Evolutionary conservation across 2,113 vertebrate species (phyloP).

Genomic region (Eleginops maclovinus): DNA sequence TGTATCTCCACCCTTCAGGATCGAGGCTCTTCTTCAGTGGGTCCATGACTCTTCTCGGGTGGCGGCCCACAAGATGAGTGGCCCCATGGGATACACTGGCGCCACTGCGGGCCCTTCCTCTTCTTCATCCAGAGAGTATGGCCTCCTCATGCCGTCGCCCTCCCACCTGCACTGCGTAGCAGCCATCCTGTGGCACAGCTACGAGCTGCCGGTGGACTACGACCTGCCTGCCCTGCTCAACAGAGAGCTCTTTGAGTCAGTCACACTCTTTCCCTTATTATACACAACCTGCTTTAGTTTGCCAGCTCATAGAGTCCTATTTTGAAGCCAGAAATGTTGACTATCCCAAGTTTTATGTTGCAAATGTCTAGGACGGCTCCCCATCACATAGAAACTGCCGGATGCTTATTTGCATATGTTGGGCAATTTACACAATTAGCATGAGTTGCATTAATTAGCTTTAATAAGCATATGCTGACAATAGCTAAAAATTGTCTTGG

Average conservation of each 20-base stretch:
- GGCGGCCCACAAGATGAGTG: slow-evolving; percentile 91
- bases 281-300: background rate
- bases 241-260: slow-evolving; percentile 97
- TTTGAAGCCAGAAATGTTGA: no score
- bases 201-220: slow-evolving; percentile 95
- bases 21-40: slow-evolving; percentile 97
- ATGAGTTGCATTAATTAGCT: no score
- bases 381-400: no score
- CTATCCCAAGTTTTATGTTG: no score
- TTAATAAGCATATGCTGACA: no score
- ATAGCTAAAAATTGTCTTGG: no score
- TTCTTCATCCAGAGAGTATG: slow-evolving; percentile 89
- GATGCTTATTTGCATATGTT: no score
- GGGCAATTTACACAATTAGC: no score
- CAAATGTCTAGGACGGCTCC: no score
- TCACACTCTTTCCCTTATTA: slow-evolving; percentile 35
- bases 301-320: no score
- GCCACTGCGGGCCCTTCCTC: slow-evolving; percentile 69
- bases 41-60: slow-evolving; percentile 95
- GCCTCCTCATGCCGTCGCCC: slow-evolving; percentile 97
- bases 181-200: slow-evolving; percentile 97
- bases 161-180: slow-evolving; percentile 98
- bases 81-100: slow-evolving; percentile 84
- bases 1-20: slow-evolving; percentile 80
- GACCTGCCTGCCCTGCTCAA: slow-evolving; percentile 94